These are phyloP conservation scores for Heloderma charlesbogerti DNA, from an alignment of 2,113 vertebrate genomes.

Conservation along the genomic window DNA sequence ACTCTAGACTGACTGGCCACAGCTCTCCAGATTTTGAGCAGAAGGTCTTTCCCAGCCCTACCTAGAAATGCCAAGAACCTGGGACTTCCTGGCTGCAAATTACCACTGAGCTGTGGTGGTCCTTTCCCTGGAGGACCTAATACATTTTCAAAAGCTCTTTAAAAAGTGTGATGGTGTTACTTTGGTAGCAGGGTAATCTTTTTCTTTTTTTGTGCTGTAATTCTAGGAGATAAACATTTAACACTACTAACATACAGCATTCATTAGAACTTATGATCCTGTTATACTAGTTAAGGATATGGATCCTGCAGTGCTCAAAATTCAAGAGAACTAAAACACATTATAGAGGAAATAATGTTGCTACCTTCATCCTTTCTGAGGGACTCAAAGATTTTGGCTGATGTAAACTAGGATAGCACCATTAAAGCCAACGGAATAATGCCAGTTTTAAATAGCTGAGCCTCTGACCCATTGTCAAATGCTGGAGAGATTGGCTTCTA, in stretches of 20 bases:
- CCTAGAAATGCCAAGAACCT: too few species aligned
- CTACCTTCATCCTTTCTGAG: not conserved
- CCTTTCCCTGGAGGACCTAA: too few species aligned
- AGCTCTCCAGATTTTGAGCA: too few species aligned
- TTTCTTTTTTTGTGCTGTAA: not conserved
- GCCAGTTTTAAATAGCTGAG: slow-evolving; percentile 12
- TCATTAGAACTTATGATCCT: not conserved
- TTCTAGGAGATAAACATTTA: not conserved
- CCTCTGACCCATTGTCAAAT: not conserved
- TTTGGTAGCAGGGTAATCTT: not conserved
- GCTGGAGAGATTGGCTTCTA: not conserved
- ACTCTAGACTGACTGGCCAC: too few species aligned
- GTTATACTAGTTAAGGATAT: not conserved
- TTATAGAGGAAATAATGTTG: not conserved
- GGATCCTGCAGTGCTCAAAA: not conserved
- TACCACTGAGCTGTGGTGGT: too few species aligned
- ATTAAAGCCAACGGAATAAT: slow-evolving; percentile 3
- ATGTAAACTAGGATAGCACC: not conserved
- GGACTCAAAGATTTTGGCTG: not conserved
- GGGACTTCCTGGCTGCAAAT: too few species aligned
- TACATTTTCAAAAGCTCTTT: not conserved
- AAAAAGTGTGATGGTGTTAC: not conserved
- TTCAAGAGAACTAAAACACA: not conserved
- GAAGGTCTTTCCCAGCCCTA: too few species aligned
- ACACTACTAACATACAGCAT: not conserved